A percentile compares a stretch with the other conserved stretches of the same genome.
Evolutionary conservation across 2,113 vertebrate species (phyloP).

Genomic region (Pica pica): DNA sequence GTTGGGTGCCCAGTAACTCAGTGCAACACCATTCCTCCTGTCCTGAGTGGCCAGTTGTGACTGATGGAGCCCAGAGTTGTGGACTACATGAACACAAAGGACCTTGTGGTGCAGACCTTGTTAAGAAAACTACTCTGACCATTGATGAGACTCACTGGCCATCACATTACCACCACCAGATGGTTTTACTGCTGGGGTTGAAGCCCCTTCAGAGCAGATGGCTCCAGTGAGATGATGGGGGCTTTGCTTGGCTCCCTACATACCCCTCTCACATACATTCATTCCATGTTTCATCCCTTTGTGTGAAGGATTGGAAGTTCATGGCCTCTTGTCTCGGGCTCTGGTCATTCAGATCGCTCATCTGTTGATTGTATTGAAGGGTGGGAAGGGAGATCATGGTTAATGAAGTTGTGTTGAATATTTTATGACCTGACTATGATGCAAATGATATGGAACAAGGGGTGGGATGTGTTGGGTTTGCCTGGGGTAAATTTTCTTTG

Average conservation of each 20-base stretch:
- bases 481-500: background rate
- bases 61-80: rapidly evolving
- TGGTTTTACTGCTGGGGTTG: background rate
- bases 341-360: background rate
- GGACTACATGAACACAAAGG: background rate
- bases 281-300: background rate
- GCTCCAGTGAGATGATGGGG: too few relatives aligned
- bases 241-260: background rate
- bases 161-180: background rate
- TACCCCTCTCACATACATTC: too few relatives aligned
- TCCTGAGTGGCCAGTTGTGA: too few relatives aligned
- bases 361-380: background rate
- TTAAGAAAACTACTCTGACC: background rate
- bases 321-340: background rate
- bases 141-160: background rate
- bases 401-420: background rate
- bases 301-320: background rate
- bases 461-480: background rate
- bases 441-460: background rate
- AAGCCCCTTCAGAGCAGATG: background rate
- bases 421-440: background rate
- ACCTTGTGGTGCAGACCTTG: background rate
- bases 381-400: background rate
- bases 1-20: background rate
- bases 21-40: background rate